A percentile compares a stretch with the other conserved stretches of the same genome.
phyloP scores from a whole-genome alignment of 37 sponge, comb jelly and placozoan genomes.

The Chondrosia reniformis region DNA sequence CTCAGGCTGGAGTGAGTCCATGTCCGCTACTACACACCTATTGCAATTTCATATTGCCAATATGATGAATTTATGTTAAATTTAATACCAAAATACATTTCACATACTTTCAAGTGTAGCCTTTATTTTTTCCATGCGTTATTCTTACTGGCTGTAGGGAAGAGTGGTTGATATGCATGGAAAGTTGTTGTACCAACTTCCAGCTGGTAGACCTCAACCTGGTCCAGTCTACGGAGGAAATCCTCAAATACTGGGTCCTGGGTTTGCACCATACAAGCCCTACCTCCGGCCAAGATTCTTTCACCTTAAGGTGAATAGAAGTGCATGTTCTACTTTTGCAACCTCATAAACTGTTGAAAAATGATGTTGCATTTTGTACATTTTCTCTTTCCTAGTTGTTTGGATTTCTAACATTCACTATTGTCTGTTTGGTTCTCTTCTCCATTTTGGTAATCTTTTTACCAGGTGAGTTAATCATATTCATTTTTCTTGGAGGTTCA shows the following conservation, averaged over 20 bases:
- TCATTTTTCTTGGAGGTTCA: no score
- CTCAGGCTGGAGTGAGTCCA: constrained; percentile 70
- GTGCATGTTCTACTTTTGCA: not conserved
- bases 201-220: constrained; percentile 11
- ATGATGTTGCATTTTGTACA: not conserved
- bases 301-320: constrained; percentile 52
- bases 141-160: no score
- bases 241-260: constrained; percentile 62
- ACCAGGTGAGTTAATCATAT: constrained; percentile 56
- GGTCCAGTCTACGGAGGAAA: constrained; percentile 63
- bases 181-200: constrained; percentile 35
- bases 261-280: constrained; percentile 88
- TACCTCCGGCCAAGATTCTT: constrained; percentile 76
- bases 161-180: constrained; percentile 67
- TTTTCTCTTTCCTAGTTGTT: constrained; percentile 17
- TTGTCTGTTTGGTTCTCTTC: constrained; percentile 39
- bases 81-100: no score
- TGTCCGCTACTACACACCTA: not conserved
- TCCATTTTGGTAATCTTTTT: constrained; percentile 41
- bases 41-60: no score
- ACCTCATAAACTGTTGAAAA: not conserved
- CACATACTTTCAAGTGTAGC: no score
- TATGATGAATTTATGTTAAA: no score
- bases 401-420: constrained; percentile 36
- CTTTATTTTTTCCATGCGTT: no score